Evolutionary conservation across 2,113 vertebrate species (phyloP).

Genomic region (Castor canadensis): DNA sequence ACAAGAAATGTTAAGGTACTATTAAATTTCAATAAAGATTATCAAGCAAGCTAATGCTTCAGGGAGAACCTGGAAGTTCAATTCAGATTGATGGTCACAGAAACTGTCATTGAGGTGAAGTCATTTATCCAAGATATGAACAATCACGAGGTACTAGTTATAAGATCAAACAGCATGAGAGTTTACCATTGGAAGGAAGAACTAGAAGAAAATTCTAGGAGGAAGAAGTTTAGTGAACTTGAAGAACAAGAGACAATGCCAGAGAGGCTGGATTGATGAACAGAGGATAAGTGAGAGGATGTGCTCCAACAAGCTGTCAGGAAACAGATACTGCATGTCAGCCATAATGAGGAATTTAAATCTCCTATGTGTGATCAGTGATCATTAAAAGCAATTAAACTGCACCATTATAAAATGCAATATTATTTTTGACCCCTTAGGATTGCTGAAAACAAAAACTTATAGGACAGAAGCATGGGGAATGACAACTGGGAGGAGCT

Average conservation of each 20-base stretch:
- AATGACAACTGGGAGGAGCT: not conserved
- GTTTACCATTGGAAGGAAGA: not conserved
- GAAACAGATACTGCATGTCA: not conserved
- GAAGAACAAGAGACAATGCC: too few relatives aligned
- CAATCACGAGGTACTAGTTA: not conserved
- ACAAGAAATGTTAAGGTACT: not conserved
- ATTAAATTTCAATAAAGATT: not conserved
- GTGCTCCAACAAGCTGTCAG: rapidly evolving
- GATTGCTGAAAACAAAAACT: not conserved
- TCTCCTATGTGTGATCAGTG: not conserved
- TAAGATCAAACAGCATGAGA: not conserved
- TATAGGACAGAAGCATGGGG: rapidly evolving
- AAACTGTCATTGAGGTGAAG: not conserved
- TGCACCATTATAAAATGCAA: not conserved
- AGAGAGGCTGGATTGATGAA: rapidly evolving
- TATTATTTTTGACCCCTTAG: not conserved
- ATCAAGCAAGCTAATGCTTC: not conserved
- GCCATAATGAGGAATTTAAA: too few relatives aligned
- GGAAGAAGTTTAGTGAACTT: rapidly evolving
- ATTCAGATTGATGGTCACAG: not conserved
- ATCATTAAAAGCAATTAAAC: not conserved
- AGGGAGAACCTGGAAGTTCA: not conserved
- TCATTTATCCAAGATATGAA: not conserved
- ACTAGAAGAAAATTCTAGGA: not conserved
- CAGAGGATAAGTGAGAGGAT: rapidly evolving